Evolutionary conservation across 2,888 invertebrate genomes (phyloP).

Genomic region (Clitarchus hookeri): DNA sequence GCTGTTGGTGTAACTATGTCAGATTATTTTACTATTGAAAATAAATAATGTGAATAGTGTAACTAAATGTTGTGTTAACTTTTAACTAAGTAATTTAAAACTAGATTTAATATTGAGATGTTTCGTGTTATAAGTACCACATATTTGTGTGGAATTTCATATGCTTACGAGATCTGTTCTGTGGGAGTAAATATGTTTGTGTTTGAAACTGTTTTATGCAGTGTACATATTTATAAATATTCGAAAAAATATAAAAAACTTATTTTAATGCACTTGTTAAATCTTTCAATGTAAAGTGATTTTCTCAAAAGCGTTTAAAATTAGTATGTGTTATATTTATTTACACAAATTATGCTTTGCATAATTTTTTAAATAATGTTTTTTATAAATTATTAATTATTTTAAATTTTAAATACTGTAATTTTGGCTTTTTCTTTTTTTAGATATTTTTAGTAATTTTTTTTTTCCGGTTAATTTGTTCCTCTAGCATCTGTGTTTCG

Average conservation of each 20-base stretch:
- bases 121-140: neutral
- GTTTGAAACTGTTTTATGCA: neutral
- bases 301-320: neutral
- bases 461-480: neutral
- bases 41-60: slow-evolving; percentile 2
- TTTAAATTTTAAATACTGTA: neutral
- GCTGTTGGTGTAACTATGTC: slow-evolving; percentile 9
- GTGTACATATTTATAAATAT: slow-evolving; percentile 14
- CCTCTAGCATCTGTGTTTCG: neutral
- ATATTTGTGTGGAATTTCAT: slow-evolving; percentile 1
- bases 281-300: neutral
- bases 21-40: slow-evolving; percentile 1
- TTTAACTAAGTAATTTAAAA: neutral
- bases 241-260: neutral
- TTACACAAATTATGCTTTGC: neutral
- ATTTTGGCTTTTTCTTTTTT: neutral
- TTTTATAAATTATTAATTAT: neutral
- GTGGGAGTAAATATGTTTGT: neutral
- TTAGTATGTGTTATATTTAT: neutral
- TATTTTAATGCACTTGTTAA: neutral
- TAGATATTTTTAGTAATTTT: neutral
- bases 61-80: slow-evolving; percentile 10
- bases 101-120: slow-evolving; percentile 2
- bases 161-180: neutral
- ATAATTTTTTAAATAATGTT: neutral